phyloP scores from a whole-genome alignment of 2,797 vertebrate species.

The Lacerta bilineata region DNA sequence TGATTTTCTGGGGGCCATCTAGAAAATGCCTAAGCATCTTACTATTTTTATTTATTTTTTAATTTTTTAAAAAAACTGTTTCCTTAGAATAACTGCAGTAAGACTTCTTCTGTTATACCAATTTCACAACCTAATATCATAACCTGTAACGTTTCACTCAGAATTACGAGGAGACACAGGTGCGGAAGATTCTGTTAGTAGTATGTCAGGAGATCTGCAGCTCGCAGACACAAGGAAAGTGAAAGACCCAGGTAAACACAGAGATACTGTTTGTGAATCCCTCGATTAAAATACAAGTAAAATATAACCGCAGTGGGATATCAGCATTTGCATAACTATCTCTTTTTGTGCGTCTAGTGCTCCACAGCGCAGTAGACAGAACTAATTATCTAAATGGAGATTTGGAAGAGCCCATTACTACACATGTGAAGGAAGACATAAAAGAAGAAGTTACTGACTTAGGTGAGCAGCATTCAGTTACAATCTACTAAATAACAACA shows the following conservation, averaged over 20 bases:
- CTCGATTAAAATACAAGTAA: slow-evolving; percentile 21
- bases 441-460: slow-evolving; percentile 44
- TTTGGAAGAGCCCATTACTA: slow-evolving; percentile 1
- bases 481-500: neutral
- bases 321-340: neutral
- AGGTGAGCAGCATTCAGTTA: slow-evolving; percentile 40
- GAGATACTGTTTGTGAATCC: slow-evolving; percentile 39
- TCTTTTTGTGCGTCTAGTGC: accelerated
- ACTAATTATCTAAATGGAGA: slow-evolving; percentile 37
- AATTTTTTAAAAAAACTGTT: neutral
- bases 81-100: neutral
- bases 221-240: slow-evolving; percentile 67
- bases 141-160: slow-evolving; percentile 64
- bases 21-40: neutral
- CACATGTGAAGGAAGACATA: slow-evolving; percentile 45
- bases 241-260: slow-evolving; percentile 69
- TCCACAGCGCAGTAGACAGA: slow-evolving; percentile 36
- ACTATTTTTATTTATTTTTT: neutral
- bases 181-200: slow-evolving; percentile 70
- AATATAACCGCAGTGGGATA: no score
- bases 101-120: neutral
- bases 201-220: slow-evolving; percentile 64
- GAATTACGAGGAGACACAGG: slow-evolving; percentile 66
- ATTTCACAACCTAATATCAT: slow-evolving; percentile 43
- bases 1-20: no score